Evolutionary conservation across 1,140 invertebrate genomes (phyloP), one percentile per base, ranked within the genome.

Genomic region (Diorhabda elongata): DNA sequence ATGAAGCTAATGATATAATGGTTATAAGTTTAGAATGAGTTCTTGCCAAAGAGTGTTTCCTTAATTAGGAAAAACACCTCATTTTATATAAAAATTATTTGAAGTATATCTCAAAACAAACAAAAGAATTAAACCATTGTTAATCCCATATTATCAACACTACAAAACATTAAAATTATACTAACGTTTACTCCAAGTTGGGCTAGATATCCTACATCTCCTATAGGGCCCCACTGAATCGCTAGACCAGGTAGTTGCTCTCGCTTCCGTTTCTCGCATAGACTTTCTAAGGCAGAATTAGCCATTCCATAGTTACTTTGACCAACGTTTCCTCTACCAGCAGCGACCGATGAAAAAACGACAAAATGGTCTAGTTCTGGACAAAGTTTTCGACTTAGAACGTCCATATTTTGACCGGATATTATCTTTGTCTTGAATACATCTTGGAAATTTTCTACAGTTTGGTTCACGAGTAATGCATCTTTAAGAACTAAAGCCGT

Each of bases 401-500:
- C 72, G 79, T 98, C 95, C 58, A 97, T 79, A 76, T 90, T 85
- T 59, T 89, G 88, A 1, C 93, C 95, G 41, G 88, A 92, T 62
- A 91, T 88, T 63, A 96, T 87, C 83, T 96, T 97, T 2, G 95
- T 92, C 72, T 87, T 83, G 47, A 88, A 87, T 2, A 91, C 90
- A 2, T 84, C 83, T 69, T 87, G 86, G 81, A 95, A 98, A 76
- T 92, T 90, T 63, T 88, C 88, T 42, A 87, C 85, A 0, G 89
- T 89, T 77, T 94, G 92, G 80, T 98, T 94, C 81, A 97, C 93
- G 66, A 98, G 87, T 59, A 96, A 83, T 41, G 88, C 91, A 82
- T 98, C 96, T 7, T 88, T 82, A 4, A 98, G 82, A 66, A 96
- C 93, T 74, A 90, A 92, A 9, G 97, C 96, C 69, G 98, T 83